Percentiles rank a stretch among this genome's conserved stretches.
These are phyloP conservation scores for Siphlonurus alternatus DNA, from an alignment of 2,888 invertebrate genomes.

Conservation along the genomic window DNA sequence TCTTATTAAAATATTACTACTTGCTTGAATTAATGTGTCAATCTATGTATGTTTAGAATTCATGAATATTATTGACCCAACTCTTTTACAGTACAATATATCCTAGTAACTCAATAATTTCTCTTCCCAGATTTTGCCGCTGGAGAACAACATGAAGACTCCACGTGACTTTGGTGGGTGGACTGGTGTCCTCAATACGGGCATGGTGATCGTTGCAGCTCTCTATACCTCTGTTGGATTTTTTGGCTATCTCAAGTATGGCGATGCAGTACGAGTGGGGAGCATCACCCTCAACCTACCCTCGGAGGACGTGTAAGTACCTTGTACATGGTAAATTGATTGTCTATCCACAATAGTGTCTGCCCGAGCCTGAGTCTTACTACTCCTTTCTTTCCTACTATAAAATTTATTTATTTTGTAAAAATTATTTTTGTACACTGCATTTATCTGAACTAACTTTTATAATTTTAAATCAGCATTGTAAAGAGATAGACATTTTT, in stretches of 20 bases:
- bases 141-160: constrained; percentile 82
- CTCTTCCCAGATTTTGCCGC: constrained; percentile 57
- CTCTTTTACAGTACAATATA: no score
- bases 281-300: constrained; percentile 81
- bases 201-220: constrained; percentile 69
- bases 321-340: background rate
- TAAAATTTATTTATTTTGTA: no score
- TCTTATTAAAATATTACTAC: no score
- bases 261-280: constrained; percentile 50
- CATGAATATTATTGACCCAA: no score
- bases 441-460: no score
- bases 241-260: constrained; percentile 82
- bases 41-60: no score
- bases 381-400: background rate
- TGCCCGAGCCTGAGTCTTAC: background rate
- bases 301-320: constrained; percentile 46
- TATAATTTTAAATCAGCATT: no score
- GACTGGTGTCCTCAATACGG: constrained; percentile 73
- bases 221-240: constrained; percentile 77
- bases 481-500: no score
- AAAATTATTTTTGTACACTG: background rate
- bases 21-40: no score
- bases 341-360: background rate
- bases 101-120: no score
- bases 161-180: constrained; percentile 72